Base-by-base conservation (phyloP, 1,140 invertebrate species). In the Archivesica marissinica region DNA sequence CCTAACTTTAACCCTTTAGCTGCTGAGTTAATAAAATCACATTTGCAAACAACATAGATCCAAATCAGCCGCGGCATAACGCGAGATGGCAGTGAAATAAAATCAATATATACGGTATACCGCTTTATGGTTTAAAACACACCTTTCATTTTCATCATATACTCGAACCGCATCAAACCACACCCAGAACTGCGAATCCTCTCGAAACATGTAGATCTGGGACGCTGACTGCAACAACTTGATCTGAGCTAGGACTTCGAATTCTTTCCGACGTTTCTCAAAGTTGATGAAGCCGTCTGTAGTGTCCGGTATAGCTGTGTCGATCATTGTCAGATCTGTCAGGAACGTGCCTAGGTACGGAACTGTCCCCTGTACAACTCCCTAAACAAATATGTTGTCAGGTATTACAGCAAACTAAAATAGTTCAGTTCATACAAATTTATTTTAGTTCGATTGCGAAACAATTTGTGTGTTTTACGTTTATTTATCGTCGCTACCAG, bases 321-420 rank as follows among this genome's bases (percentile, higher is more conserved):
- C 98, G 91, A 99, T 98, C 98, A 99, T 99, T 2, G 98, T 99
- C 41, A 99, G 95, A 94, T 99, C 99, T 0, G 99, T 99, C 44
- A 99, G 95, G 94, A 99, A 99, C 11, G 98, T 99, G 23, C 99
- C 99, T 80, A 99, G 94, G 93, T 99, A 99, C 6, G 99, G 99
- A 92, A 99, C 99, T 0, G 99, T 99, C 28, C 99, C 99, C 91
- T 99, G 95, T 70, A 94, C 94, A 77, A 93, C 93, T 20, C 92
- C 92, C 94, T 94, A 90, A n/a, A n/a, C n/a, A n/a, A n/a, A n/a
- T n/a, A n/a, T n/a, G n/a, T n/a, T n/a, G n/a, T n/a, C n/a, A n/a
- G n/a, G n/a, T n/a, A n/a, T n/a, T n/a, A n/a, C n/a, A n/a, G n/a
- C n/a, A n/a, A n/a, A n/a, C n/a, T n/a, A n/a, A n/a, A n/a, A n/a